Base-by-base conservation (phyloP, 1,140 invertebrate genomes). In the Phymastichus coffea region DNA sequence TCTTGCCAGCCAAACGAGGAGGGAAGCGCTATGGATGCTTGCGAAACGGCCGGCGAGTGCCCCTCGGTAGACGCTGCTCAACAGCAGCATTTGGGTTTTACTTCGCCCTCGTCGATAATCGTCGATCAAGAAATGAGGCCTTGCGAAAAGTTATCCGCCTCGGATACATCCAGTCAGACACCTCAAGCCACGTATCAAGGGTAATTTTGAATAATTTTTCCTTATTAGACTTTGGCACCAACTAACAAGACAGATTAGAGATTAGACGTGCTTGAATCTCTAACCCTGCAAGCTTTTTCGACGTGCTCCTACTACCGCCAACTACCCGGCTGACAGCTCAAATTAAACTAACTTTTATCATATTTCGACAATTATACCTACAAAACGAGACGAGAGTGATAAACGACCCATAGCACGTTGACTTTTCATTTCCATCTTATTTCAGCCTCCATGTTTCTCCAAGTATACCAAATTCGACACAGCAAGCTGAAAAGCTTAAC, bases 121-220 rank as follows among this genome's bases (percentile, higher is more conserved):
- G 38, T 66, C 1, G 74, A 78, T 61, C 71, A 77, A 19, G 75
- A 76, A 44, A 77, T 77, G 75, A 71, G 66, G 10, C 65, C 71
- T 4, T 78, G 76, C 44, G 75, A 78, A 10, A 72, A 37, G 2
- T 14, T 52, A 33, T 33, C 6, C 6, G 28, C 28, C 28, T 44
- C 28, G 40, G 52, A 44, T 14, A 8, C 40, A 1, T 8, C 52
- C 33, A 55, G 17, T 12, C 22, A 55, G 28, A 55, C 28, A 26
- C 25, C 12, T 28, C 22, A 41, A 53, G 38, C 25, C 14, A 28
- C 33, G 3, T 60, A 41, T 41, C 58, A 60, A 14, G 30, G 43
- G 58, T 60, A 47, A 54, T 19, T 54, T 9, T n/a, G n/a, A n/a
- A n/a, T n/a, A 35, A 10, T 49, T 49, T 49, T 47, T 49, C 3